Base-by-base conservation (phyloP, 2,888 invertebrate species). In the Scaptodrosophila latifasciaeformis region DNA sequence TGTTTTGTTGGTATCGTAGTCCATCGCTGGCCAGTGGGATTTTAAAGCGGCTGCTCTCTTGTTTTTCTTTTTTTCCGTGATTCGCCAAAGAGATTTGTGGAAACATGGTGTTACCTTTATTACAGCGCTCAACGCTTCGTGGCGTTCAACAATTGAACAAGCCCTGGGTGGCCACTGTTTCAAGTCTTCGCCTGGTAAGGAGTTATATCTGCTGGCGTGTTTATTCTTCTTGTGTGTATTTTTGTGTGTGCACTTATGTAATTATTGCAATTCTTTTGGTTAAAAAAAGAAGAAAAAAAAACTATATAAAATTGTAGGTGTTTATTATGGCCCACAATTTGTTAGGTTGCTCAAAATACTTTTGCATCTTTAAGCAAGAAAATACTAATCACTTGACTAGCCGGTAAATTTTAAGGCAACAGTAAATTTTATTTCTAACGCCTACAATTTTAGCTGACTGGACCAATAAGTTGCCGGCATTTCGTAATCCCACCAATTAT, bases 41-140 rank as follows among this genome's bases (percentile, higher is more conserved):
- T 24, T 17, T 39, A 39, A 43, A 43, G 42, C 19, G 29, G 52
- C 40, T 7, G 40, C 29, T 24, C 18, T 40, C 47, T 15, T 47
- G 27, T 34, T 34, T 9, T 10, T 6, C n/a, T 31, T 31, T 31
- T 30, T 31, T 31, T 31, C 4, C 12, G 31, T 13, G 6, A 31
- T 5, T 5, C n/a, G 34, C 6, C 43, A 27, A 35, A 21, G 24
- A 19, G 10, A 19, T 48, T 37, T 10, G 13, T 6, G 29, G 15
- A 21, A 82, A 67, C 50, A 85, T 84, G 85, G 76, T 83, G 55
- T 54, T 82, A 52, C 78, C 82, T 54, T 30, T 82, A 50, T 53
- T 84, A 27, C 79, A 81, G 53, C 77, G 71, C 49, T 72, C 83
- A 53, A 63, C 78, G 56, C 56, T 77, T n/a, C 74, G 76, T 29